phyloP scores from a whole-genome alignment of 1,140 invertebrate genomes.

The Aphis gossypii region DNA sequence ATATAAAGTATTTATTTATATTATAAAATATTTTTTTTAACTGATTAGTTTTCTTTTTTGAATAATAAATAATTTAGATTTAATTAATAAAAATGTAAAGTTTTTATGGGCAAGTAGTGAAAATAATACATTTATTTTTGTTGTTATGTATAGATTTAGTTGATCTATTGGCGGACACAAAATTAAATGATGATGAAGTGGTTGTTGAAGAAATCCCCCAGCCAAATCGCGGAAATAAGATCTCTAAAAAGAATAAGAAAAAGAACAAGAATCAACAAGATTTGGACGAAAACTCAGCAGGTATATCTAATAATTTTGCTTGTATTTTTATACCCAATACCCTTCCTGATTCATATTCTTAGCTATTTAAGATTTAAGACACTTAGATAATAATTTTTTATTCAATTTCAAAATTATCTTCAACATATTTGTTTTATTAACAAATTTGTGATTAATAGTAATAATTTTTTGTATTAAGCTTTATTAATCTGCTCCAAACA shows the following conservation, averaged over 20 bases:
- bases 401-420: too few relatives aligned
- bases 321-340: neutral
- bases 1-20: too few relatives aligned
- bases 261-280: neutral
- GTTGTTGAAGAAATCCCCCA: neutral
- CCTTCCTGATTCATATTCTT: neutral
- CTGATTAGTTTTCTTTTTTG: neutral
- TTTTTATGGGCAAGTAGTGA: too few relatives aligned
- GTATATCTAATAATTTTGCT: neutral
- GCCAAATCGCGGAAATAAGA: neutral
- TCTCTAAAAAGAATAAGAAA: neutral
- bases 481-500: too few relatives aligned
- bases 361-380: too few relatives aligned
- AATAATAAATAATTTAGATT: too few relatives aligned
- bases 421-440: too few relatives aligned
- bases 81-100: neutral
- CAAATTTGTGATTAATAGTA: too few relatives aligned
- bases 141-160: conserved; percentile 13
- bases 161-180: neutral
- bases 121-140: neutral
- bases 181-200: neutral
- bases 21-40: neutral
- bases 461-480: too few relatives aligned
- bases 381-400: too few relatives aligned
- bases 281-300: neutral